phyloP scores from a whole-genome alignment of 1,140 invertebrate species.

The Parapsyche elsis region DNA sequence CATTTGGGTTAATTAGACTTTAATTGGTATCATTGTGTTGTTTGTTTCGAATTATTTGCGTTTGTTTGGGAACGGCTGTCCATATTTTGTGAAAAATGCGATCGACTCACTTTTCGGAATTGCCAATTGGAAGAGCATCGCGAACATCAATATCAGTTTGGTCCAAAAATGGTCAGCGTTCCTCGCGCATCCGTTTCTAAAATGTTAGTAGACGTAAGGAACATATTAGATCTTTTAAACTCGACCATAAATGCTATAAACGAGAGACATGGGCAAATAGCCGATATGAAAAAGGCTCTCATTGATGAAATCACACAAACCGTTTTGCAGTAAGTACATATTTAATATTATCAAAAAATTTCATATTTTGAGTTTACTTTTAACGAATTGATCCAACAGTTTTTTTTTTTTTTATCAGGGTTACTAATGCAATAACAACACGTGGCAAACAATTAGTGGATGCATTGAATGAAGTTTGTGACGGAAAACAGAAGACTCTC shows the following conservation, averaged over 20 bases:
- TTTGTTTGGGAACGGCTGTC: slow-evolving; percentile 77
- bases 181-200: slow-evolving; percentile 77
- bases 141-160: slow-evolving; percentile 94
- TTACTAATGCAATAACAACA: slow-evolving; percentile 85
- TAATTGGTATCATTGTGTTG: no score
- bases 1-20: no score
- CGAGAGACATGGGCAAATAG: slow-evolving; percentile 82
- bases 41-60: not conserved
- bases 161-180: slow-evolving; percentile 87
- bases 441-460: slow-evolving; percentile 83
- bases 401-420: slow-evolving; percentile 67
- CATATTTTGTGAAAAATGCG: slow-evolving; percentile 91
- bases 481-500: slow-evolving; percentile 83
- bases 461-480: slow-evolving; percentile 83
- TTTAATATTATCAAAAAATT: not conserved
- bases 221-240: slow-evolving; percentile 83
- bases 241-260: slow-evolving; percentile 89
- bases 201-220: slow-evolving; percentile 84
- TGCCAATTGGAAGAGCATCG: slow-evolving; percentile 90
- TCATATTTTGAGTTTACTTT: not conserved
- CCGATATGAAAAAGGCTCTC: slow-evolving; percentile 83
- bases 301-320: slow-evolving; percentile 88
- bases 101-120: slow-evolving; percentile 89
- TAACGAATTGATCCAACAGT: not conserved
- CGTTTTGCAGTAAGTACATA: slow-evolving; percentile 83